Evolutionary conservation across 2,888 invertebrate genomes (phyloP).

Genomic region (Acanthosepion lycidas): DNA sequence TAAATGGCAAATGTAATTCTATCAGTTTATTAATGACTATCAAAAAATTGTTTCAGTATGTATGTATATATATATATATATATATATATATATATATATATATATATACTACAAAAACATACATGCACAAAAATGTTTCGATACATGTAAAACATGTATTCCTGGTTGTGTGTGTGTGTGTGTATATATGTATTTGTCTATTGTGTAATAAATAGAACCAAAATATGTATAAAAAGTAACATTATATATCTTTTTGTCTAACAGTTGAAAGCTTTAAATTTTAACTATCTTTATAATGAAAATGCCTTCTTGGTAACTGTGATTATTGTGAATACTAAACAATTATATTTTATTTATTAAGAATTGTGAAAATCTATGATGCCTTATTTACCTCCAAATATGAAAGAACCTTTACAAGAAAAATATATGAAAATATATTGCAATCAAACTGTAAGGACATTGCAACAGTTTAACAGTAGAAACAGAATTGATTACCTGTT

Average conservation of each 20-base stretch:
- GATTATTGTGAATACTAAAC: neutral
- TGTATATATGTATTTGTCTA: neutral
- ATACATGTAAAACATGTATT: neutral
- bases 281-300: neutral
- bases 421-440: neutral
- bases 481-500: too few relatives aligned
- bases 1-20: neutral
- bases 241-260: neutral
- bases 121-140: neutral
- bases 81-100: neutral
- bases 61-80: neutral
- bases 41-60: neutral
- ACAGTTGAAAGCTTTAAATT: neutral
- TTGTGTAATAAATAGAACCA: neutral
- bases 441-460: too few relatives aligned
- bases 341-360: slow-evolving; percentile 6
- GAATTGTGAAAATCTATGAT: neutral
- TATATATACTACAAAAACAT: neutral
- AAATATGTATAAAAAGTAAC: neutral
- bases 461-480: too few relatives aligned
- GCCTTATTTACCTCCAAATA: neutral
- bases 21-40: neutral
- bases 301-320: neutral
- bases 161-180: too few relatives aligned
- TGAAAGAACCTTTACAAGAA: neutral